These are phyloP conservation scores for Amphipoea oculea DNA, from an alignment of 2,888 invertebrate species.

Conservation along the genomic window DNA sequence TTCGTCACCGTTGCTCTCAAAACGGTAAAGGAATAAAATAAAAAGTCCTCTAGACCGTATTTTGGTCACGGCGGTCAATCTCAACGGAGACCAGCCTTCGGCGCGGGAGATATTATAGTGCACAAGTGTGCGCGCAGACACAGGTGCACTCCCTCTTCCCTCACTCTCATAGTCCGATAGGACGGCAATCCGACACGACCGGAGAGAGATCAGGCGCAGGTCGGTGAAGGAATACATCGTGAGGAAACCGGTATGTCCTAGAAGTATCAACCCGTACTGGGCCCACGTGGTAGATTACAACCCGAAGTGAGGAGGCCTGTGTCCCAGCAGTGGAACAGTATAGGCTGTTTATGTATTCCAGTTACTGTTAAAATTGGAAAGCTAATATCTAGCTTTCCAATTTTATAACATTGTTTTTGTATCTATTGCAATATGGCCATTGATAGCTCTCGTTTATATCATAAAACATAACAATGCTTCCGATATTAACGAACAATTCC, in stretches of 20 bases:
- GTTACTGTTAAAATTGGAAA: neutral
- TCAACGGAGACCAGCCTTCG: too few relatives aligned
- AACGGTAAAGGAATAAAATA: too few relatives aligned
- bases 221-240: too few relatives aligned
- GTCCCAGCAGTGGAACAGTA: neutral
- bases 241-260: neutral
- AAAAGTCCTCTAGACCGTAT: too few relatives aligned
- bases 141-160: too few relatives aligned
- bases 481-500: slow-evolving; percentile 24
- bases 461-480: slow-evolving; percentile 34
- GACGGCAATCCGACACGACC: too few relatives aligned
- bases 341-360: neutral
- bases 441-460: slow-evolving; percentile 1
- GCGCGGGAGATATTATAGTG: too few relatives aligned
- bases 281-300: neutral
- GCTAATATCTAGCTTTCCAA: neutral
- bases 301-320: neutral
- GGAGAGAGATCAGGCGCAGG: too few relatives aligned
- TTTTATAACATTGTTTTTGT: slow-evolving; percentile 1
- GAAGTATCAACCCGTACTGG: neutral
- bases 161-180: too few relatives aligned
- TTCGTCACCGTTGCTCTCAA: neutral
- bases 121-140: too few relatives aligned
- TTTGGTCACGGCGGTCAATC: too few relatives aligned
- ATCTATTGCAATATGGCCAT: slow-evolving; percentile 18